Evolutionary conservation across 2,888 invertebrate species (phyloP).

Genomic region (Colletes collaris): DNA sequence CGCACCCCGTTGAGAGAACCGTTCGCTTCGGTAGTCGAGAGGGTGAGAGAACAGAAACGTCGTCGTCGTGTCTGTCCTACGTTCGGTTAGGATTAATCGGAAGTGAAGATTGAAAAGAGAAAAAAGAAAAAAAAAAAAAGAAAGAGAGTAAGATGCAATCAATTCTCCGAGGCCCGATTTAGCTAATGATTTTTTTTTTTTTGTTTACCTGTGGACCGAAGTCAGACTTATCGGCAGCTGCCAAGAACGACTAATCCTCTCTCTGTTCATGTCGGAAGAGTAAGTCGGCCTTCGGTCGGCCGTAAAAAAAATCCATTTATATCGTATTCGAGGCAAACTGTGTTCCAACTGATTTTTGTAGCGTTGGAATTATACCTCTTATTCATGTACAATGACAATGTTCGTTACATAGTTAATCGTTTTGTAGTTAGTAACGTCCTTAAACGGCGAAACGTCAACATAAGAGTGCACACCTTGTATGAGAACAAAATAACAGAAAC

Average conservation of each 20-base stretch:
- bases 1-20: slow-evolving; percentile 4
- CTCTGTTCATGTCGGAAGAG: slow-evolving; percentile 42
- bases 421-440: slow-evolving; percentile 71
- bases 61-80: slow-evolving; percentile 27
- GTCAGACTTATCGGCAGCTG: slow-evolving; percentile 66
- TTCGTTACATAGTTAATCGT: slow-evolving; percentile 72
- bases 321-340: slow-evolving; percentile 50
- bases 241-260: slow-evolving; percentile 23
- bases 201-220: slow-evolving; percentile 65
- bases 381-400: slow-evolving; percentile 69
- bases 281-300: slow-evolving; percentile 73
- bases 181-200: slow-evolving; percentile 46
- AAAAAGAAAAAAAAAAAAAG: background rate
- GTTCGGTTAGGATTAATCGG: slow-evolving; percentile 33
- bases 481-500: slow-evolving; percentile 25
- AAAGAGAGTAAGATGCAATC: slow-evolving; percentile 24
- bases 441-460: slow-evolving; percentile 73
- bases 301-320: slow-evolving; percentile 50
- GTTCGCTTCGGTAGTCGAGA: slow-evolving; percentile 23
- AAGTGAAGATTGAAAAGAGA: too few relatives aligned
- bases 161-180: slow-evolving; percentile 60
- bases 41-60: background rate
- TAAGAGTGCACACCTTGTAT: slow-evolving; percentile 77
- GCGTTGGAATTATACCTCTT: slow-evolving; percentile 55
- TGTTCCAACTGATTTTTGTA: slow-evolving; percentile 60